Evolutionary conservation across 64 coral and sea anemone species (phyloP).

Genomic region (Stichodactyla helianthus): DNA sequence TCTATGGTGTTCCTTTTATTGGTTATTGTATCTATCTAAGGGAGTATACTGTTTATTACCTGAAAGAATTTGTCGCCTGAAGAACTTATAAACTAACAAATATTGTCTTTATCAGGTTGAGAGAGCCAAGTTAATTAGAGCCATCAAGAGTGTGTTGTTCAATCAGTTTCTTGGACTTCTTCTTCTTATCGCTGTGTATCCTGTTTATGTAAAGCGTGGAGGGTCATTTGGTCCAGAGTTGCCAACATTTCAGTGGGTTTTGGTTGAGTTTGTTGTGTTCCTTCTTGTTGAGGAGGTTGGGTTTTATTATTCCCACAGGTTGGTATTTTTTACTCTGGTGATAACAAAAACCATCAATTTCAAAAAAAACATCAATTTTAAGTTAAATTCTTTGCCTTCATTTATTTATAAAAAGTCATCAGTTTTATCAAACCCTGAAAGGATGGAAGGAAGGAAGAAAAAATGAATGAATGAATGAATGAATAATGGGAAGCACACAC

Average conservation of each 20-base stretch:
- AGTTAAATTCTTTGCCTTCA: no score
- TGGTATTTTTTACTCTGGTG: not conserved
- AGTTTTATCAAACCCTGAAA: not conserved
- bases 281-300: slow-evolving; percentile 85
- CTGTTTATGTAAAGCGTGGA: slow-evolving; percentile 51
- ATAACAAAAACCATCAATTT: no score
- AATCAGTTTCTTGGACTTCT: slow-evolving; percentile 61
- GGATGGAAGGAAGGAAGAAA: not conserved
- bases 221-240: slow-evolving; percentile 71
- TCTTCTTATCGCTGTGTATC: slow-evolving; percentile 14
- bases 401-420: no score
- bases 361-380: no score
- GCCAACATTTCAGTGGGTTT: slow-evolving; percentile 90
- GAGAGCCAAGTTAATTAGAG: slow-evolving; percentile 61
- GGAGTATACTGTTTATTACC: no score
- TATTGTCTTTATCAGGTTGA: slow-evolving; percentile 42
- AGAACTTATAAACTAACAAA: no score
- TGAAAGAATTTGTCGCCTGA: no score
- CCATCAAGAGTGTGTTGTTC: slow-evolving; percentile 74
- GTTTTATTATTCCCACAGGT: slow-evolving; percentile 98
- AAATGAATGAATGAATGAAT: not conserved
- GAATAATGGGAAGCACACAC: not conserved
- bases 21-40: no score
- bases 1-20: no score
- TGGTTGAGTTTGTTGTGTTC: slow-evolving; percentile 85